phyloP scores from a whole-genome alignment of 2,888 invertebrate genomes.

The Rotaria magnacalcarata region DNA sequence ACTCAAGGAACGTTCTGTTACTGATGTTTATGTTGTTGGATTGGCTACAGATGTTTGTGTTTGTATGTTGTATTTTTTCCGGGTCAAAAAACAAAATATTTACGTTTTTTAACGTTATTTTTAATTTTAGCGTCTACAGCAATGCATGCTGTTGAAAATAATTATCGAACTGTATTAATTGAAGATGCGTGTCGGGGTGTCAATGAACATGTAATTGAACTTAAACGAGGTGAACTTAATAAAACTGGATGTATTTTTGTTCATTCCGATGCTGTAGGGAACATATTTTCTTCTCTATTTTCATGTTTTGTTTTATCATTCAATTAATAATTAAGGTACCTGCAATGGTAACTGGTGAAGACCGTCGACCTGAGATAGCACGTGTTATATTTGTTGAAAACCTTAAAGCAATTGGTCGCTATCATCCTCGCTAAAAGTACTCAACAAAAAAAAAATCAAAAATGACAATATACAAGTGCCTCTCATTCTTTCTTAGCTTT shows the following conservation, averaged over 20 bases:
- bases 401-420: neutral
- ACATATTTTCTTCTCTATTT: neutral
- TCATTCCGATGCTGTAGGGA: conserved; percentile 13
- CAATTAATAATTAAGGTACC: conserved; percentile 64
- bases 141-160: conserved; percentile 79
- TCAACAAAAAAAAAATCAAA: neutral
- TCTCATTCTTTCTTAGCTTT: neutral
- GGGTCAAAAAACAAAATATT: neutral
- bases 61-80: conserved; percentile 50
- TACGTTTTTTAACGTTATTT: neutral
- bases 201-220: conserved; percentile 75
- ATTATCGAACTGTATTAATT: conserved; percentile 79
- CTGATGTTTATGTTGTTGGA: conserved; percentile 88
- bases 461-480: neutral
- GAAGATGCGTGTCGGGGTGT: conserved; percentile 88
- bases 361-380: conserved; percentile 76
- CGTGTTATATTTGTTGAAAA: conserved; percentile 30
- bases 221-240: conserved; percentile 56
- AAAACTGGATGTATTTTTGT: neutral
- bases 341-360: conserved; percentile 79
- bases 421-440: neutral
- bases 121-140: conserved; percentile 72
- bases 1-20: conserved; percentile 73
- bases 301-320: conserved; percentile 27
- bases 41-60: conserved; percentile 92